Conservation (phyloP, 2,888 invertebrate genomes). For the Hetaerina titia region DNA sequence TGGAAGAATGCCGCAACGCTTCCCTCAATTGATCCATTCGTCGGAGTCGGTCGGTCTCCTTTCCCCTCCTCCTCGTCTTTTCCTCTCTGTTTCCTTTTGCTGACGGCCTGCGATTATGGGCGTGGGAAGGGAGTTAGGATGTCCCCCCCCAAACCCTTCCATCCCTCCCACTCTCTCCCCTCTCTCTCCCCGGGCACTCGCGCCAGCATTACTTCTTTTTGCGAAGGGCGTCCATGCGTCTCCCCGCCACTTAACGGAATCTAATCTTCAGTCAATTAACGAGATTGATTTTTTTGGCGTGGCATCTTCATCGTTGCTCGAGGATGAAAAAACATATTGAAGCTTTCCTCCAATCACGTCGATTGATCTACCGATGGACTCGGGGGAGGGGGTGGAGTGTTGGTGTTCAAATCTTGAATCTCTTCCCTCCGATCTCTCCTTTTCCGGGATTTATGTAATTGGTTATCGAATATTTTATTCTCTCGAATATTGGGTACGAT, state of each 20-base stretch:
- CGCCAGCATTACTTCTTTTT: neutral
- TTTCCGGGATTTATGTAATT: neutral
- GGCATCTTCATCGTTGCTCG: neutral
- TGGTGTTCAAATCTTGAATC: neutral
- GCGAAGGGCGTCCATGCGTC: neutral
- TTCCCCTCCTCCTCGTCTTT: neutral
- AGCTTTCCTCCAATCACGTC: neutral
- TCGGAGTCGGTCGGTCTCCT: neutral
- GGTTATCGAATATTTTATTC: neutral
- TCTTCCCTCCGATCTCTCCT: neutral
- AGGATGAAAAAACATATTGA: neutral
- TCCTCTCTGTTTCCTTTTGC: neutral
- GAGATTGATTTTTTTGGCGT: neutral
- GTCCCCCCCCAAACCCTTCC: neutral
- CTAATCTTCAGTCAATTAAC: conserved; percentile 25
- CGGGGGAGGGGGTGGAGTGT: neutral
- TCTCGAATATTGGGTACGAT: neutral
- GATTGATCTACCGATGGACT: neutral
- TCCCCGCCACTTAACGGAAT: neutral
- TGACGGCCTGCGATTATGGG: neutral
- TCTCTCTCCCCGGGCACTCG: neutral
- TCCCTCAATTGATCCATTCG: too few relatives aligned
- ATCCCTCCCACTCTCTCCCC: neutral
- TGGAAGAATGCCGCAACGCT: too few relatives aligned
- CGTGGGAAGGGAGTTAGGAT: neutral